These are phyloP conservation scores for Argyrosomus regius DNA, from an alignment of 2,797 vertebrate genomes.

Conservation along the genomic window DNA sequence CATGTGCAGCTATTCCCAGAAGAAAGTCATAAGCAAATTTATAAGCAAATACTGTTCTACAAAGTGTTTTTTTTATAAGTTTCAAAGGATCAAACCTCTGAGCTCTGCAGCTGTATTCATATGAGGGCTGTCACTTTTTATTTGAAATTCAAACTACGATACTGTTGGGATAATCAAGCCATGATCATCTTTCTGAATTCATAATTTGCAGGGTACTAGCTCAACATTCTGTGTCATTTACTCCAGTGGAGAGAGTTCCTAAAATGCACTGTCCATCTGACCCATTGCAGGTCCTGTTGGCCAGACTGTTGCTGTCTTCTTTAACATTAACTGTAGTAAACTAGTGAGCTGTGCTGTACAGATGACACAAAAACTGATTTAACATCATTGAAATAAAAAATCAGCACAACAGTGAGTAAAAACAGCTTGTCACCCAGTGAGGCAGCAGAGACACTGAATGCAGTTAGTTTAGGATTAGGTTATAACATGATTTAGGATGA, in stretches of 20 bases:
- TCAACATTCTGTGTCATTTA: neutral
- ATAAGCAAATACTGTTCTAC: no score
- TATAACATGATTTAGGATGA: neutral
- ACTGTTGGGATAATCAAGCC: neutral
- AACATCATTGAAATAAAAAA: neutral
- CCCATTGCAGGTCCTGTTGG: neutral
- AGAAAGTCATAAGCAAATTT: neutral
- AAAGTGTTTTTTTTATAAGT: no score
- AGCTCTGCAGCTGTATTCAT: no score
- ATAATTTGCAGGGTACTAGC: neutral
- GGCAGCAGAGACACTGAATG: neutral
- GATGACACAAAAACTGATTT: neutral
- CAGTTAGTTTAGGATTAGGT: neutral
- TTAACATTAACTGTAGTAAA: neutral
- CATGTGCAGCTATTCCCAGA: neutral
- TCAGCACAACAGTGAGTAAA: neutral
- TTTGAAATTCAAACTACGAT: neutral
- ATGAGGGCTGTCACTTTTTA: no score
- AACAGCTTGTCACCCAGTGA: neutral
- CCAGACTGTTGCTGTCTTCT: neutral
- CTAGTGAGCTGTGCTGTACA: no score
- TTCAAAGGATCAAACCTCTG: neutral
- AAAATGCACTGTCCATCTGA: neutral
- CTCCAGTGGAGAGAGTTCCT: neutral
- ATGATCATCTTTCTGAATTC: neutral